phyloP scores from a whole-genome alignment of 2,113 vertebrate species.

The Calypte anna region DNA sequence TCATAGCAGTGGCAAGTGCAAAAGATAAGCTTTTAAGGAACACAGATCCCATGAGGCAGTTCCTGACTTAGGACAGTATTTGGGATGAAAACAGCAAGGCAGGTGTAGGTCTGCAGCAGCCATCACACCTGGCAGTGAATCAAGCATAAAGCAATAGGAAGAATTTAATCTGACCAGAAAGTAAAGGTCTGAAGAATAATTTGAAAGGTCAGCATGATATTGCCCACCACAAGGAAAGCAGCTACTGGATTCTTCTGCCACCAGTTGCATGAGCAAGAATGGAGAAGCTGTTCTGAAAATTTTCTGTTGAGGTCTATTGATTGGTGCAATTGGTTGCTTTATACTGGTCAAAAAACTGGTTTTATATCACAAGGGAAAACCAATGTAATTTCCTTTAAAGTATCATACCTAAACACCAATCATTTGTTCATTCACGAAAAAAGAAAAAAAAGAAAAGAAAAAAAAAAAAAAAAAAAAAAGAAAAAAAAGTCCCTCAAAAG shows the following conservation, averaged over 20 bases:
- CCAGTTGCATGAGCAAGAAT: neutral
- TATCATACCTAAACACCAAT: neutral
- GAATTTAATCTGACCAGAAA: neutral
- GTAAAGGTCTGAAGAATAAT: neutral
- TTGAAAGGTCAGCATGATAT: neutral
- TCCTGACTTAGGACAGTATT: neutral
- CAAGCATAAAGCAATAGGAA: neutral
- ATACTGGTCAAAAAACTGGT: neutral
- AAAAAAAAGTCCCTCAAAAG: neutral
- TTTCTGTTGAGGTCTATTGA: neutral
- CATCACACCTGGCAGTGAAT: neutral
- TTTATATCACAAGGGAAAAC: neutral
- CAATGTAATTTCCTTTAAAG: neutral
- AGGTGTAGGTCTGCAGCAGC: neutral
- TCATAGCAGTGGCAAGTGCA: neutral
- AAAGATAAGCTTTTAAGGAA: conserved; percentile 45
- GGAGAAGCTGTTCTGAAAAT: neutral
- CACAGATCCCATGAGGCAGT: neutral
- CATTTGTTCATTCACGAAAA: neutral
- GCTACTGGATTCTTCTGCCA: neutral
- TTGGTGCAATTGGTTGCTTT: neutral
- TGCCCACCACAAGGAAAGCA: neutral
- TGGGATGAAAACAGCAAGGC: neutral
- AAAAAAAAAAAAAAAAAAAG: neutral
- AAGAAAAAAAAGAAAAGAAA: too few relatives aligned